phyloP scores from a whole-genome alignment of 2,888 invertebrate species.

The Nowickia ferox region DNA sequence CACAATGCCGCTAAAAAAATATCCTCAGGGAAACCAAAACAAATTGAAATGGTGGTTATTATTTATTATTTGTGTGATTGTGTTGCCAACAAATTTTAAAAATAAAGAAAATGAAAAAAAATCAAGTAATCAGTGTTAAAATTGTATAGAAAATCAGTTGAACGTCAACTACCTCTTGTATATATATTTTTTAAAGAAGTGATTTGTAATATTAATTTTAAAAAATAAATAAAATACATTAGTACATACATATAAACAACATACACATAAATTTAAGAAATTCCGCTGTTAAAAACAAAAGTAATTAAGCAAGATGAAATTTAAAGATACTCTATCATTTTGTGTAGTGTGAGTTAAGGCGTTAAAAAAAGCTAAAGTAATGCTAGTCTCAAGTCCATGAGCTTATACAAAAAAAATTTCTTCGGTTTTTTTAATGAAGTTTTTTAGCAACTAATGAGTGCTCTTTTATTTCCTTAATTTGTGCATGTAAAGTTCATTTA shows the following conservation, averaged over 20 bases:
- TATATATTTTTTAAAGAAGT: conserved; percentile 42
- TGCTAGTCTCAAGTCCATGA: background rate
- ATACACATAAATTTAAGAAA: conserved; percentile 4
- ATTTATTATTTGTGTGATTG: conserved; percentile 34
- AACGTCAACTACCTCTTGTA: conserved; percentile 67
- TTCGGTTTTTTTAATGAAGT: background rate
- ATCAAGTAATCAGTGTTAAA: conserved; percentile 50
- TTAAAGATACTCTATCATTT: conserved; percentile 1
- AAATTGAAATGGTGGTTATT: conserved; percentile 38
- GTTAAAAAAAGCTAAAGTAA: background rate
- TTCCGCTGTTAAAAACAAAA: conserved; percentile 29
- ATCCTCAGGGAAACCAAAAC: conserved; percentile 69
- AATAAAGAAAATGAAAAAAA: conserved; percentile 6
- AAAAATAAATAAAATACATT: conserved; percentile 7
- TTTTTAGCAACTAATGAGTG: background rate
- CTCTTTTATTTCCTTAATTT: background rate
- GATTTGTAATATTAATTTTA: conserved; percentile 19
- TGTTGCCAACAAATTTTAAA: conserved; percentile 29
- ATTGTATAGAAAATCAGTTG: conserved; percentile 59
- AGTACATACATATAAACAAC: too few relatives aligned
- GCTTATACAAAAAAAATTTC: background rate
- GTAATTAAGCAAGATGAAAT: background rate
- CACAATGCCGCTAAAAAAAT: conserved; percentile 49
- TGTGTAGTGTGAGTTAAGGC: conserved; percentile 24
- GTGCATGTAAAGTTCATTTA: background rate